A percentile compares a stretch with the other conserved stretches of the same genome.
These are phyloP conservation scores for Andrena cerasifolii DNA, from an alignment of 1,140 invertebrate genomes.

Conservation along the genomic window DNA sequence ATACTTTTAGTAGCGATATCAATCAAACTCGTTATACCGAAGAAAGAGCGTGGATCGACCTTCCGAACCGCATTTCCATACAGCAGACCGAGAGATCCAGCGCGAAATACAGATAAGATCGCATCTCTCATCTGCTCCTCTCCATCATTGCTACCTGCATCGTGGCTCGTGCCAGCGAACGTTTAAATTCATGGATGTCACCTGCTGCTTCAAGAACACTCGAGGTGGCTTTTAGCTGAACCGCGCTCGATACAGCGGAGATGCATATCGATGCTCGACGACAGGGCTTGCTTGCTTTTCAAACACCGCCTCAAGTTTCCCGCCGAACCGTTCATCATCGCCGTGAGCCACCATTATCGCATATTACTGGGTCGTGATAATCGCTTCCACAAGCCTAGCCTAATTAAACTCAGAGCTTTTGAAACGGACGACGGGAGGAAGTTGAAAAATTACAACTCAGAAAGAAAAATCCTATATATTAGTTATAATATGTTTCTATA, in stretches of 20 bases:
- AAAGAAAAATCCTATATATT: too few species aligned
- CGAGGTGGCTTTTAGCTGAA: neutral
- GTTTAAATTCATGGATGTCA: slow-evolving; percentile 74
- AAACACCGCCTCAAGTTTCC: slow-evolving; percentile 11
- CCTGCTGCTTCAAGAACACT: slow-evolving; percentile 67
- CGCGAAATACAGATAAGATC: slow-evolving; percentile 29
- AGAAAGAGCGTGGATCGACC: neutral
- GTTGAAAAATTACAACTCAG: too few species aligned
- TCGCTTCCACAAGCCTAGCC: neutral
- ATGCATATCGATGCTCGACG: slow-evolving; percentile 36
- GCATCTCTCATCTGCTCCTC: slow-evolving; percentile 71
- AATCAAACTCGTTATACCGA: too few species aligned
- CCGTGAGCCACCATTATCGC: slow-evolving; percentile 8
- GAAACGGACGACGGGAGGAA: too few species aligned
- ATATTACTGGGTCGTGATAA: slow-evolving; percentile 12
- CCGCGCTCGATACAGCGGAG: slow-evolving; percentile 13
- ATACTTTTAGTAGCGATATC: too few species aligned
- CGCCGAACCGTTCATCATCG: slow-evolving; percentile 6
- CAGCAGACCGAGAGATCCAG: neutral
- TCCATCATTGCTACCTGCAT: slow-evolving; percentile 71
- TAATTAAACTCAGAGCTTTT: slow-evolving; percentile 13
- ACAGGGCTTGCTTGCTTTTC: slow-evolving; percentile 1
- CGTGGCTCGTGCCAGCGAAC: slow-evolving; percentile 52
- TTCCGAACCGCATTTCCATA: neutral
- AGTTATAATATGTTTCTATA: too few species aligned